phyloP scores from a whole-genome alignment of 2,113 vertebrate genomes.

The Xyliphius kryptos region DNA sequence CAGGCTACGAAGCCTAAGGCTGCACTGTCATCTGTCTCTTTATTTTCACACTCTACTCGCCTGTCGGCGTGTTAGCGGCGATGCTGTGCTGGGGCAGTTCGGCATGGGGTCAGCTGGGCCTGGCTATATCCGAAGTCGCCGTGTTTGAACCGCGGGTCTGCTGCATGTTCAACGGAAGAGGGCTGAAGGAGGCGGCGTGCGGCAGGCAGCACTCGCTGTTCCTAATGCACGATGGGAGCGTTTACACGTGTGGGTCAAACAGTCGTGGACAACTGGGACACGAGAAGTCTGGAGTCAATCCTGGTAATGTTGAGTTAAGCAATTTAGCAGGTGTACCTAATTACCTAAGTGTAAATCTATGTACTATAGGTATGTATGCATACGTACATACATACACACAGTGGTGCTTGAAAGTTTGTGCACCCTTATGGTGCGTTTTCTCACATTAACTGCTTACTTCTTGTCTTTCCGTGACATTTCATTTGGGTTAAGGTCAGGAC shows the following conservation, averaged over 20 bases:
- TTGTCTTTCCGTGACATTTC: no score
- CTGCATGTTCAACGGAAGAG: conserved; percentile 69
- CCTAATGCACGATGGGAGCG: conserved; percentile 82
- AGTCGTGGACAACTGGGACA: conserved; percentile 89
- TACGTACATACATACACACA: no score
- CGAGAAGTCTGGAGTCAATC: conserved; percentile 71
- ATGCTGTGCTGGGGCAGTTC: conserved; percentile 96
- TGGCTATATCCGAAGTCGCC: conserved; percentile 63
- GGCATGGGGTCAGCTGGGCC: conserved; percentile 80
- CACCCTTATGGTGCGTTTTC: no score
- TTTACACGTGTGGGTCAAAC: conserved; percentile 90
- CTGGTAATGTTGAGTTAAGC: conserved; percentile 74
- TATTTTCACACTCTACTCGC: no score
- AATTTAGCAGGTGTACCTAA: no score
- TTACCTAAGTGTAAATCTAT: no score
- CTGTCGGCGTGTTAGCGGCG: conserved; percentile 49
- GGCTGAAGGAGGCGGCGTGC: conserved; percentile 80
- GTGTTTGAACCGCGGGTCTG: conserved; percentile 75
- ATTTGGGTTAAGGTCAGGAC: no score
- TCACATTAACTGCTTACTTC: no score
- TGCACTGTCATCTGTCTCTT: no score
- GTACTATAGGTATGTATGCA: no score
- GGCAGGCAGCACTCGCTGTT: conserved; percentile 85
- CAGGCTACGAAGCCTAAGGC: no score
- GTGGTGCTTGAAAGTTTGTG: no score